Evolutionary conservation across 2,797 vertebrate genomes (phyloP).

Genomic region (Pseudotriccus pelzelni): DNA sequence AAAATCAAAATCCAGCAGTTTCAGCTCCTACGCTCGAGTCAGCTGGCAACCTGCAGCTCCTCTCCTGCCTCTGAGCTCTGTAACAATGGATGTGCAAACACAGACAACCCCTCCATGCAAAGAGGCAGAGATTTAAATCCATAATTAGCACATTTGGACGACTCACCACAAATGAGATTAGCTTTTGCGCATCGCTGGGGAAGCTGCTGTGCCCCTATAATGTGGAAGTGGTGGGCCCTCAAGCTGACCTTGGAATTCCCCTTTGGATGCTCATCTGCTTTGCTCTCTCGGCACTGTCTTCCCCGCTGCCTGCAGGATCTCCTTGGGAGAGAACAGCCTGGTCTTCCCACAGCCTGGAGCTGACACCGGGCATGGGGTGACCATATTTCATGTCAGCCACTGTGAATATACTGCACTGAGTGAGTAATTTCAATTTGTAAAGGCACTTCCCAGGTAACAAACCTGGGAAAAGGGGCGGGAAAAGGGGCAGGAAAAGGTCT

Average conservation of each 20-base stretch:
- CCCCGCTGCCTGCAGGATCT: neutral
- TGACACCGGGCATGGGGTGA: neutral
- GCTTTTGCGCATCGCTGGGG: neutral
- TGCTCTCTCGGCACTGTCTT: neutral
- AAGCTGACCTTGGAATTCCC: conserved; percentile 65
- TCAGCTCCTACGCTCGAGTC: neutral
- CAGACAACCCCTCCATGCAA: neutral
- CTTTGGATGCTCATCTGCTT: conserved; percentile 16
- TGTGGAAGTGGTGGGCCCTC: neutral
- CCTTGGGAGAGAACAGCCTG: neutral
- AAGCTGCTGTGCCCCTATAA: neutral
- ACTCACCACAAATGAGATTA: conserved; percentile 33
- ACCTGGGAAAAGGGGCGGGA: rapidly evolving
- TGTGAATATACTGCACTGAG: neutral
- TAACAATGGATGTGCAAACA: conserved; percentile 2
- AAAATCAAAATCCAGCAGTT: neutral
- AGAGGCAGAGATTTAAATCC: conserved; percentile 26
- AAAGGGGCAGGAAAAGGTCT: neutral
- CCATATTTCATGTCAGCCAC: neutral
- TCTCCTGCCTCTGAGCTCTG: neutral
- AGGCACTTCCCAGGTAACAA: conserved; percentile 15
- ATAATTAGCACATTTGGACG: conserved; percentile 43
- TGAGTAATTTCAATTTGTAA: neutral
- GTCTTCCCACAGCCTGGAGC: neutral
- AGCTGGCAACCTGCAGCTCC: neutral